Base-by-base conservation (phyloP, 2,797 vertebrate species). In the Pangasius macronema region DNA sequence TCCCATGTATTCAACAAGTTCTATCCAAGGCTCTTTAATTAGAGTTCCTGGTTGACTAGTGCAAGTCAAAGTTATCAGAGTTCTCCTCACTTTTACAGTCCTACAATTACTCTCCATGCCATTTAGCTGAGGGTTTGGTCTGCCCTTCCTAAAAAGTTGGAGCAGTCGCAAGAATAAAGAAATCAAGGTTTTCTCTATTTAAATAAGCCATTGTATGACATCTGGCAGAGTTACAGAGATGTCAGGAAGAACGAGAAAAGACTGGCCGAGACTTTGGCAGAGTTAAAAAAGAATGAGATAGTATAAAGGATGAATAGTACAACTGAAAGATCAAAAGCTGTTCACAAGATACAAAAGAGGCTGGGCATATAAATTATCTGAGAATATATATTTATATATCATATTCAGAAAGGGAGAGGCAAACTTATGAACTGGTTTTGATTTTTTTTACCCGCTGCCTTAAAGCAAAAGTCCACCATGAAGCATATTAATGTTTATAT, bases 191-290 rank as follows among this genome's bases (percentile, higher is more conserved):
- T 81, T 24, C 36, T 42, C 24, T 61, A n/a, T 61, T 81, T 61
- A 42, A 81, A 81, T 81, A 63, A 30, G 65, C 36, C 79, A 27
- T 24, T 61, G 57, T n/a, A 63, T 61, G 57, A 61, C 79, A 39
- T 63, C 36, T 63, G 79, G 22, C 57, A 63, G 24, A 42, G 57
- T 42, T 81, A 61, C 55, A 42, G 57, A 81, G 24, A 61, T 61
- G 24, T n/a, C 57, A 81, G 22, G 3, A 63, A 5, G 53, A 57
- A 5, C 0, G 36, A 81, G 79, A 42, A 61, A 61, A 42, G 24
- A 42, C 79, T 81, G 57, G 36, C 79, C 79, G n/a, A 42, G 36
- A 42, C 46, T 81, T 24, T 61, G 57, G 36, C 33, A 63, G 79
- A 18, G 36, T 16, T 81, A 42, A 6, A 81, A 61, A 61, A 8